phyloP scores from a whole-genome alignment of 1,140 invertebrate genomes.

The Atta texana region DNA sequence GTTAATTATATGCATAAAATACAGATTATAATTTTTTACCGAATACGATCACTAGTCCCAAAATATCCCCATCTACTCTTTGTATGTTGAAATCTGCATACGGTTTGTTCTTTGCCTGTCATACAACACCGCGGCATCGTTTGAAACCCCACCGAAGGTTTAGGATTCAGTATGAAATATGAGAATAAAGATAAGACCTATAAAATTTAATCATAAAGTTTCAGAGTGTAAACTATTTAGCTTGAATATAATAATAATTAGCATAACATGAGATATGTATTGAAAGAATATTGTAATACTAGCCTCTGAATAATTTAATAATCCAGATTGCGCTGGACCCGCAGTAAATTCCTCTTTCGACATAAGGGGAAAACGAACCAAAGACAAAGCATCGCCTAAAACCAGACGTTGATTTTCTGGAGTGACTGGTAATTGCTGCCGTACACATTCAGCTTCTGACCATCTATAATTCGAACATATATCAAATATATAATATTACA shows the following conservation, averaged over 20 bases:
- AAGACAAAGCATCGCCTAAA: slow-evolving; percentile 89
- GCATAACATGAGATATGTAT: neutral
- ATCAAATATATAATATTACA: neutral
- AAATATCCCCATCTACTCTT: slow-evolving; percentile 95
- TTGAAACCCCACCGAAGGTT: slow-evolving; percentile 90
- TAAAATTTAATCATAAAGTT: slow-evolving; percentile 42
- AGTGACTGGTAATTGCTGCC: slow-evolving; percentile 89
- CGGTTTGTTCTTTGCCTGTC: slow-evolving; percentile 93
- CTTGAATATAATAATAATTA: neutral
- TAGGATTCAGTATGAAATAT: slow-evolving; percentile 93
- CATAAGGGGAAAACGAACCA: slow-evolving; percentile 95
- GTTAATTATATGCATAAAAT: neutral
- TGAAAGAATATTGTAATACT: slow-evolving; percentile 23
- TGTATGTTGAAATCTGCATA: slow-evolving; percentile 93
- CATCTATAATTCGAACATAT: slow-evolving; percentile 86
- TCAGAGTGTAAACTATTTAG: neutral
- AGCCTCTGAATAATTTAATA: slow-evolving; percentile 91
- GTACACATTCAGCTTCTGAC: slow-evolving; percentile 92
- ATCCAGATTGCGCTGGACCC: slow-evolving; percentile 91
- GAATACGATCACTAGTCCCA: slow-evolving; percentile 94
- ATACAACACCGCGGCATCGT: slow-evolving; percentile 93
- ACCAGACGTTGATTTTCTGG: slow-evolving; percentile 91
- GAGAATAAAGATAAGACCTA: slow-evolving; percentile 92
- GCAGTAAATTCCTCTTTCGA: slow-evolving; percentile 95
- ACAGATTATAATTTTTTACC: slow-evolving; percentile 84